Evolutionary conservation across 1,140 invertebrate genomes (phyloP).

Genomic region (Bacillus rossius): DNA sequence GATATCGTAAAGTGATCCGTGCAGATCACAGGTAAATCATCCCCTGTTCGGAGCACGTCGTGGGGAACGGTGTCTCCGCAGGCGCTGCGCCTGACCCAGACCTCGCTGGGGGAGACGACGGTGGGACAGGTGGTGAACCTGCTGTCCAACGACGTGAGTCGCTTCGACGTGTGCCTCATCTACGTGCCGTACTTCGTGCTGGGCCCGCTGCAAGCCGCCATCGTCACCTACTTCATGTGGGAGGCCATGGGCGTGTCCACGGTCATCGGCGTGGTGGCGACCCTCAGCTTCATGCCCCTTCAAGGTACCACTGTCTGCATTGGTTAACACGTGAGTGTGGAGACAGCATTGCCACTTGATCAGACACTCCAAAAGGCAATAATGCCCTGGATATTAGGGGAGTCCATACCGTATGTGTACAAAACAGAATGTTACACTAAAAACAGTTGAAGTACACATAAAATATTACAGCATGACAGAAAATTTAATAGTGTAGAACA

Average conservation of each 20-base stretch:
- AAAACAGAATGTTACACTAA: too few relatives aligned
- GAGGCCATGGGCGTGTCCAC: background rate
- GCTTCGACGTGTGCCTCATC: conserved; percentile 54
- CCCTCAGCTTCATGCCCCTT: conserved; percentile 76
- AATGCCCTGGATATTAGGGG: too few relatives aligned
- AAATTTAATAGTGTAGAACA: too few relatives aligned
- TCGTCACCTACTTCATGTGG: conserved; percentile 59
- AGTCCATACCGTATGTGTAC: too few relatives aligned
- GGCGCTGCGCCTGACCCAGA: conserved; percentile 54
- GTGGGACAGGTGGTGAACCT: conserved; percentile 81
- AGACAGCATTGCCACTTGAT: too few relatives aligned
- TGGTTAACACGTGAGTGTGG: too few relatives aligned
- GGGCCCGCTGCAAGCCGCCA: conserved; percentile 56
- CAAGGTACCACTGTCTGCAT: conserved; percentile 71
- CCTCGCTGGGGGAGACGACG: conserved; percentile 66
- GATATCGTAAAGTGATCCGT: too few relatives aligned
- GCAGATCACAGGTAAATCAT: too few relatives aligned
- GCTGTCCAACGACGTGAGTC: conserved; percentile 69
- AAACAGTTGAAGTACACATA: too few relatives aligned
- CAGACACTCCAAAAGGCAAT: too few relatives aligned
- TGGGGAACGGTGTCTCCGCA: conserved; percentile 29
- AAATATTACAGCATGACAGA: too few relatives aligned
- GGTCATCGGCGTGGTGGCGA: conserved; percentile 20
- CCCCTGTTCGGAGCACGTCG: too few relatives aligned
- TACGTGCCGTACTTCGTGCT: conserved; percentile 57